Evolutionary conservation across 2,888 invertebrate genomes (phyloP).

Genomic region (Atethmia centrago): DNA sequence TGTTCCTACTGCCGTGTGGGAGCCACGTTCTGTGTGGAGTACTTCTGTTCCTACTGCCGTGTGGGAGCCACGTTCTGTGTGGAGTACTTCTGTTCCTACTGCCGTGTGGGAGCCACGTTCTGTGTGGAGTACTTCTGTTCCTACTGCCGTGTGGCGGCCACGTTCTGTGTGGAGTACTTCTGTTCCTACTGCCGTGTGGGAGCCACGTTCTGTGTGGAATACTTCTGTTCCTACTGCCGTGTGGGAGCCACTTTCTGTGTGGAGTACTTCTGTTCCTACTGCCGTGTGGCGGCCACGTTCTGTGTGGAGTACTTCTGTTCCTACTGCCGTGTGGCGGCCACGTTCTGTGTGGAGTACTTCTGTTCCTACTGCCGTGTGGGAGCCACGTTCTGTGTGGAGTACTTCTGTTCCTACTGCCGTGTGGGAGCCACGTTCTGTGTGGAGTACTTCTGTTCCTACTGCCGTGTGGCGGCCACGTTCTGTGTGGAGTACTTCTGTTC

Average conservation of each 20-base stretch:
- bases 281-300: neutral
- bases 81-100: conserved; percentile 13
- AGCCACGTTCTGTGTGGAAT: neutral
- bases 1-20: neutral
- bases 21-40: neutral
- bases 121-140: conserved; percentile 14
- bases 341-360: conserved; percentile 5
- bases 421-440: neutral
- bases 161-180: conserved; percentile 5
- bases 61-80: neutral
- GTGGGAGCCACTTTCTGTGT: no score
- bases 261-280: conserved; percentile 13
- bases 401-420: conserved; percentile 13
- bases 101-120: neutral
- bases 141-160: neutral
- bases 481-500: conserved; percentile 14
- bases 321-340: neutral
- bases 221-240: conserved; percentile 13
- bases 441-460: conserved; percentile 13
- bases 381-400: neutral
- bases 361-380: neutral
- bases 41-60: conserved; percentile 13
- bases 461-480: neutral
- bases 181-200: neutral
- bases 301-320: conserved; percentile 14